phyloP scores from a whole-genome alignment of 2,113 vertebrate genomes.

The Cathartes aura region DNA sequence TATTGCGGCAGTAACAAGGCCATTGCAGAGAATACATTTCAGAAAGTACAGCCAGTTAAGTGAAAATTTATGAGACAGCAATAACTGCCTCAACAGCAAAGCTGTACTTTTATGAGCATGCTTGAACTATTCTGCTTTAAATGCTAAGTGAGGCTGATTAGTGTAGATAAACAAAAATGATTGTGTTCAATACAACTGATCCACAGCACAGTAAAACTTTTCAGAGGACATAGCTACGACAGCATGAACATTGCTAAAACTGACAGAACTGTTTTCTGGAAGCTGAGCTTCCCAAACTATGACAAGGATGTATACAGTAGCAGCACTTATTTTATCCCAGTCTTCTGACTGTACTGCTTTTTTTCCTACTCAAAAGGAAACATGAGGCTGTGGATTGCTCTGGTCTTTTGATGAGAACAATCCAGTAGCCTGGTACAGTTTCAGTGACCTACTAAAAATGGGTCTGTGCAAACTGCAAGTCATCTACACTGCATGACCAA shows the following conservation, averaged over 20 bases:
- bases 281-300: not conserved
- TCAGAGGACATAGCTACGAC: not conserved
- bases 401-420: not conserved
- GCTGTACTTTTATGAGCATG: not conserved
- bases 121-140: not conserved
- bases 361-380: not conserved
- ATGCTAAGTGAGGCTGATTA: not conserved
- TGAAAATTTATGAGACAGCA: not conserved
- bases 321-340: not conserved
- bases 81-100: not conserved
- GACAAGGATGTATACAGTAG: not conserved
- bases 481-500: not conserved
- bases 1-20: not conserved
- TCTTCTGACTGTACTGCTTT: not conserved
- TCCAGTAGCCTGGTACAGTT: not conserved
- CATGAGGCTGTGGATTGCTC: not conserved
- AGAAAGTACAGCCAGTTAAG: not conserved
- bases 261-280: not conserved
- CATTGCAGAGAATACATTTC: not conserved
- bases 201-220: not conserved
- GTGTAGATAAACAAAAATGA: not conserved
- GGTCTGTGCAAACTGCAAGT: not conserved
- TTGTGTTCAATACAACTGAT: not conserved
- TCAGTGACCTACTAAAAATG: not conserved
- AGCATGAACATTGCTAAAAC: not conserved